Base-by-base conservation (phyloP, 2,888 invertebrate species). In the Hirtodrosophila cameraria region DNA sequence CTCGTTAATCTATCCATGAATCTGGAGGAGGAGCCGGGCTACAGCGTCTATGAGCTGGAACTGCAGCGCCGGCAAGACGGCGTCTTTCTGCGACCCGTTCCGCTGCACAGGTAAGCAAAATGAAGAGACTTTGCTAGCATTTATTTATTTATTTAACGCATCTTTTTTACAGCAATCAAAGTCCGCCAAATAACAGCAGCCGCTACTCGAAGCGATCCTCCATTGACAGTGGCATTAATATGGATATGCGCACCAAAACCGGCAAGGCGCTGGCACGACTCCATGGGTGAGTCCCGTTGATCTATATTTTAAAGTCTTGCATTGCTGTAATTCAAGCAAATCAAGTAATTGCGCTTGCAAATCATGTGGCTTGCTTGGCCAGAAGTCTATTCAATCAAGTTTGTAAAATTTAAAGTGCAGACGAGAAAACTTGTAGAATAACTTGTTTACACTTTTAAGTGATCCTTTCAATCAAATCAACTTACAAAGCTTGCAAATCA, bases 181-280 rank as follows among this genome's bases (percentile, higher is more conserved):
- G 91, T 82, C 91, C 91, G 5, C 90, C 91, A 6, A 89, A 87
- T 23, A 85, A 83, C 25, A 79, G 82, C 50, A 87, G 88, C 41
- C 87, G 92, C 33, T 92, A 95, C 38, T 93, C 94, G 23, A 95
- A 96, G 87, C 91, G 95, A 46, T 94, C 95, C 0, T 96, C 95
- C 0, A 94, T 95, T 31, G 95, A 96, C 84, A 95, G 95, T 81
- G 96, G 96, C 8, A 96, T 96, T 71, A 94, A 95, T 75, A 93
- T 96, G 93, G 93, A 92, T 89, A 90, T 93, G 91, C 70, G 93
- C 80, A 79, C 87, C 7, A 88, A 90, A 57, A 81, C 89, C 9
- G 91, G 91, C 53, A 92, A 90, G 66, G 90, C 93, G 15, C 91
- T 92, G 48, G 92, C 92, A 12, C 80, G 90, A 38, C 80, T 90